Base-by-base conservation (phyloP, 2,797 vertebrate species). In the Leucoraja ocellata region DNA sequence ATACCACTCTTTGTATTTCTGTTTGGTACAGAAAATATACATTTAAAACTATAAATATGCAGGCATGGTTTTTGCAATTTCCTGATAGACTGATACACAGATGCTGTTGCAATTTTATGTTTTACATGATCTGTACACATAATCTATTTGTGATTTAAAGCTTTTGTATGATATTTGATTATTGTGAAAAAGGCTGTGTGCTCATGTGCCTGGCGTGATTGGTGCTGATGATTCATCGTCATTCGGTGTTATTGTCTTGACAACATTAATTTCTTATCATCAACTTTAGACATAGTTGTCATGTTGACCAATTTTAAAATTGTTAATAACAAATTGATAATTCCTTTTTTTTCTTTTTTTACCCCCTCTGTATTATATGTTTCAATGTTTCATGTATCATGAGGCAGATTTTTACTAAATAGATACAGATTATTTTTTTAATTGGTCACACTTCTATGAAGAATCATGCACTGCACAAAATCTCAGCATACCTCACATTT, bases 291-390 rank as follows among this genome's bases (percentile, higher is more conserved):
- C 21, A 18, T 88, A 68, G 63, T 88, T 88, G 61, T 88, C 84
- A 88, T 65, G 39, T n/a, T 92, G 68, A 76, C 68, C 58, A 73
- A 92, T 92, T 92, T 76, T 46, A 92, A 92, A 92, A 28, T 92
- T 92, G 46, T 76, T 76, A 46, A 92, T 92, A 13, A 39, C 23
- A 92, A 92, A 46, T n/a, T 92, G 39, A 76, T 76, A 76, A 92
- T 76, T 76, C 23, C 23, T 23, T 39, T 63, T 61, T 76, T 11
- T 46, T 32, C 32, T 32, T 32, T 32, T 32, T 32, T 32, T 32
- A 32, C 36, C 36, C 68, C 21, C 11, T 39, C 32, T 1, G 16
- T 68, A 39, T 73, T 76, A 74, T 54, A 8, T 21, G 68, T 74
- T 92, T 76, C 21, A 76, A 25, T 74, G 90, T 11, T 76, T 9